Conservation (phyloP, 2,113 vertebrate species). For the Notiomystis cincta region DNA sequence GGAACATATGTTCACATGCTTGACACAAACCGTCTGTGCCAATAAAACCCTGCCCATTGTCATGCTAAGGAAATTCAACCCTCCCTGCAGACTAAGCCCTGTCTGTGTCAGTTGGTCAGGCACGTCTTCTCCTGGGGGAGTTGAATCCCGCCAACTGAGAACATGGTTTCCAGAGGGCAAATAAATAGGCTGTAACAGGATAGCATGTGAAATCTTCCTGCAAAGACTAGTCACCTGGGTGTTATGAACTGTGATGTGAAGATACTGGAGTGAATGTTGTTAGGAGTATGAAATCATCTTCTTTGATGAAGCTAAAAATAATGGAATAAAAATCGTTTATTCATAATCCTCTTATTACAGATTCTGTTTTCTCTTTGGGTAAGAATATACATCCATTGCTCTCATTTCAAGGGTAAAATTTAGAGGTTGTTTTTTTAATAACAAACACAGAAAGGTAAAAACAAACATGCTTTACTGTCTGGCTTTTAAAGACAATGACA, state of each 20-base stretch:
- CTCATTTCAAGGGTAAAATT: neutral
- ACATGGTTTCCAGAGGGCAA: slow-evolving; percentile 31
- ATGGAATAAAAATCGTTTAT: neutral
- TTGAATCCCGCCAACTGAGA: neutral
- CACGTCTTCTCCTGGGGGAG: slow-evolving; percentile 5
- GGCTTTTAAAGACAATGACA: slow-evolving; percentile 8
- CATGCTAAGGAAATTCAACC: slow-evolving; percentile 38
- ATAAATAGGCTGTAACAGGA: slow-evolving; percentile 43
- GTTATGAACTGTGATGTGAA: slow-evolving; percentile 18
- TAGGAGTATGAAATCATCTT: slow-evolving; percentile 8
- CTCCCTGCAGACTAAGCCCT: slow-evolving; percentile 4
- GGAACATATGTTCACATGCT: slow-evolving; percentile 40
- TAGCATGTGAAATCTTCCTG: slow-evolving; percentile 40
- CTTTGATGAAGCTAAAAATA: slow-evolving; percentile 14
- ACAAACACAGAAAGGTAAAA: neutral
- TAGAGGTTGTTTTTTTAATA: neutral
- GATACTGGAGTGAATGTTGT: slow-evolving; percentile 3
- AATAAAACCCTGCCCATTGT: slow-evolving; percentile 38
- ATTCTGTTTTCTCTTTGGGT: neutral
- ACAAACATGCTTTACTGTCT: neutral
- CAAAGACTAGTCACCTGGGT: slow-evolving; percentile 41
- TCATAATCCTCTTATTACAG: neutral
- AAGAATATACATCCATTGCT: neutral
- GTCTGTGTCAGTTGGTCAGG: slow-evolving; percentile 14
- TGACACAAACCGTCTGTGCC: slow-evolving; percentile 43